These are phyloP conservation scores for Peromyscus eremicus DNA, from an alignment of 2,797 vertebrate species.

Conservation along the genomic window DNA sequence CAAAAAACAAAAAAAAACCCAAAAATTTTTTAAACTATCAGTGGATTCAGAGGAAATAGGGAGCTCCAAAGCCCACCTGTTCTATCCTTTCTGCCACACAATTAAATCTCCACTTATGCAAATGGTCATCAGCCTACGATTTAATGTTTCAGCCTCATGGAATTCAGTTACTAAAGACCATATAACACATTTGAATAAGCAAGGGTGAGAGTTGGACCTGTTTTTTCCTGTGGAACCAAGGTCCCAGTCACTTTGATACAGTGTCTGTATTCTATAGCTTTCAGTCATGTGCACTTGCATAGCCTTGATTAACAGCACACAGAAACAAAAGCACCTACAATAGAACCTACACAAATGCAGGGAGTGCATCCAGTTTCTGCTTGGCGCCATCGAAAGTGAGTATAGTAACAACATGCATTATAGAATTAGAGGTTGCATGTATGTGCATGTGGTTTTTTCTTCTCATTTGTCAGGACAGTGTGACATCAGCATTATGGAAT, in stretches of 20 bases:
- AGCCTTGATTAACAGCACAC: neutral
- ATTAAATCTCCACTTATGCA: neutral
- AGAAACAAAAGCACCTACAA: neutral
- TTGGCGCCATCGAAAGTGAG: neutral
- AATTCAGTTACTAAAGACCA: neutral
- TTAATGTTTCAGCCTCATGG: neutral
- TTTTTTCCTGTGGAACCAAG: neutral
- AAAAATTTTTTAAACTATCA: no score
- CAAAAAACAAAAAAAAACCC: no score
- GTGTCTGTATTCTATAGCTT: neutral
- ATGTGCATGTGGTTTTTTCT: neutral
- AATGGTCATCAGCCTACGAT: neutral
- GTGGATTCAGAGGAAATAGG: neutral
- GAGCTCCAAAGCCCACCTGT: neutral
- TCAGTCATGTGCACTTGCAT: neutral
- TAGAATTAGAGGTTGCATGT: neutral
- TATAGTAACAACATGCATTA: neutral
- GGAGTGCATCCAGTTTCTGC: neutral
- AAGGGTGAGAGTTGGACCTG: neutral
- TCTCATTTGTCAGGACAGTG: slow-evolving; percentile 48
- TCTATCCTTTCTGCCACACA: neutral
- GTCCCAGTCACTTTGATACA: neutral
- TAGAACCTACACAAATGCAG: neutral
- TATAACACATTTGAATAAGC: neutral
- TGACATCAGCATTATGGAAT: slow-evolving; percentile 66